A percentile compares a stretch with the other conserved stretches of the same genome.
phyloP scores from a whole-genome alignment of 1,140 invertebrate genomes.

The Schlechtendalia chinensis region DNA sequence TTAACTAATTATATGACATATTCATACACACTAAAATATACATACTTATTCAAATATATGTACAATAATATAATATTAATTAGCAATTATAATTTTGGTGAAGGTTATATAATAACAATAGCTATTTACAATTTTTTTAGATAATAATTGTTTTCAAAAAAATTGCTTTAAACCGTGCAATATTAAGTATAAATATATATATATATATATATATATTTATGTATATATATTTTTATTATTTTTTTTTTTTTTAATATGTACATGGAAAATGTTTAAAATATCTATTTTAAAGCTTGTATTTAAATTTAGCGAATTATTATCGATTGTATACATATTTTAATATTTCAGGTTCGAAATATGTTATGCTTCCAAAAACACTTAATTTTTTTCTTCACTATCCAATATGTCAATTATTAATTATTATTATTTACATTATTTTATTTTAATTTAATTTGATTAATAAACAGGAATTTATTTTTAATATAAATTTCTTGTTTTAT shows the following conservation, averaged over 20 bases:
- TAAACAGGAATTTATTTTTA: not conserved
- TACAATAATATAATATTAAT: too few relatives aligned
- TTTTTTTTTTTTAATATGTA: not conserved
- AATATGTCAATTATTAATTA: slow-evolving; percentile 44
- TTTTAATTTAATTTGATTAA: slow-evolving; percentile 27
- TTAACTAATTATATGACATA: slow-evolving; percentile 22
- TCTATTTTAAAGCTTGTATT: not conserved
- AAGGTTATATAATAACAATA: slow-evolving; percentile 24
- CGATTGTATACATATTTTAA: not conserved
- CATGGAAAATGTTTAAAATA: not conserved
- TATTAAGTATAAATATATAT: not conserved
- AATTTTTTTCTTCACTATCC: slow-evolving; percentile 9
- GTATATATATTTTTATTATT: too few relatives aligned
- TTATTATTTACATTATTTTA: slow-evolving; percentile 30
- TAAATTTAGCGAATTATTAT: slow-evolving; percentile 20
- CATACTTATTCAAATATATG: too few relatives aligned
- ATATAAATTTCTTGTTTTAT: slow-evolving; percentile 20
- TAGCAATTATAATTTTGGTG: slow-evolving; percentile 35
- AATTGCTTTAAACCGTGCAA: slow-evolving; percentile 18
- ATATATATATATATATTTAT: too few relatives aligned
- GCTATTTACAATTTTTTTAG: not conserved
- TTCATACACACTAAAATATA: not conserved
- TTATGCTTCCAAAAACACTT: not conserved
- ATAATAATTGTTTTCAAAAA: not conserved
- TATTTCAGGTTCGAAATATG: not conserved